Percentiles rank a stretch among this genome's conserved stretches.
These are phyloP conservation scores for Poecilia wingei DNA, from an alignment of 2,797 vertebrate species.

Conservation along the genomic window DNA sequence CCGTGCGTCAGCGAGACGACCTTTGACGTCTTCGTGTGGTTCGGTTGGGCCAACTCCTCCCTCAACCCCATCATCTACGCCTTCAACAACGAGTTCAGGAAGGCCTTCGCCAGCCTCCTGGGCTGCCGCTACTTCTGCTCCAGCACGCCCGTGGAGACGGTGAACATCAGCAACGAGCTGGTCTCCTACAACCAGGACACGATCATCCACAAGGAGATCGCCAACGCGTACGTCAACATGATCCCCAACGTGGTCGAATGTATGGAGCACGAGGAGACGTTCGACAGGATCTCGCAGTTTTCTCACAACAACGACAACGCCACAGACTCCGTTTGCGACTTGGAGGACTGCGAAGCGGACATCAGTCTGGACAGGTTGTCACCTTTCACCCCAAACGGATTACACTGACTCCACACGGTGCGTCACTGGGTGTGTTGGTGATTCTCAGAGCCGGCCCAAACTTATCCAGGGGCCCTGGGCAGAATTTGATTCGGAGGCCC, in stretches of 20 bases:
- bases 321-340: conserved; percentile 85
- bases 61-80: conserved; percentile 96
- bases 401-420: conserved; percentile 76
- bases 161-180: conserved; percentile 93
- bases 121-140: conserved; percentile 87
- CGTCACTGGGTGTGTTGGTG: conserved; percentile 63
- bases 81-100: conserved; percentile 94
- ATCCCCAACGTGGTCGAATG: conserved; percentile 88
- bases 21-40: conserved; percentile 96
- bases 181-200: conserved; percentile 92
- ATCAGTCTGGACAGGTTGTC: conserved; percentile 86
- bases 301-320: conserved; percentile 82
- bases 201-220: conserved; percentile 85
- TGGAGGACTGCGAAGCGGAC: conserved; percentile 87
- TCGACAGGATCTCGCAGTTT: conserved; percentile 83
- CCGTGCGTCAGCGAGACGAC: conserved; percentile 94
- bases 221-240: conserved; percentile 85
- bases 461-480: neutral
- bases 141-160: conserved; percentile 85
- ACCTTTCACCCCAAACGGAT: conserved; percentile 86
- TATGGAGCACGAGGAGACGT: conserved; percentile 81
- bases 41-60: conserved; percentile 96
- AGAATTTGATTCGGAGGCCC: neutral
- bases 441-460: neutral
- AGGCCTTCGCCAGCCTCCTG: conserved; percentile 90